These are phyloP conservation scores for Xanthia togata DNA, from an alignment of 2,888 invertebrate genomes.

Conservation along the genomic window DNA sequence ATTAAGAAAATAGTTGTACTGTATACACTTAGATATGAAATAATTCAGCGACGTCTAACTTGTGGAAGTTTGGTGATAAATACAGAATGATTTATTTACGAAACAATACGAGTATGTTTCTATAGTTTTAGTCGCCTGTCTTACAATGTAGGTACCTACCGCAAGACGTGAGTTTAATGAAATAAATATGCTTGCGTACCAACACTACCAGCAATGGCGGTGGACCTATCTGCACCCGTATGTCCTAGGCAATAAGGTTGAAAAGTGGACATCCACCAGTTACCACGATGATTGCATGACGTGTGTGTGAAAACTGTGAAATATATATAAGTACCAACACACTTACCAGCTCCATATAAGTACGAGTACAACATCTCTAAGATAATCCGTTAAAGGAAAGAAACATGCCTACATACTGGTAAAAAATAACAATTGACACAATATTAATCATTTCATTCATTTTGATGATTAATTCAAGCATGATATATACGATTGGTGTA, in stretches of 20 bases:
- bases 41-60: conserved; percentile 29
- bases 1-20: too few species aligned
- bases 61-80: conserved; percentile 29
- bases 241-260: too few species aligned
- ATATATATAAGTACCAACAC: background rate
- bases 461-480: background rate
- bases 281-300: too few species aligned
- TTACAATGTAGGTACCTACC: background rate
- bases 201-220: background rate
- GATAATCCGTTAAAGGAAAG: conserved; percentile 25
- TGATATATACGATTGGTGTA: background rate
- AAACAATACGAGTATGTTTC: conserved; percentile 22
- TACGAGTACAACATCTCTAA: background rate
- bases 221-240: too few species aligned
- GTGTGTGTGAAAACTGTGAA: background rate
- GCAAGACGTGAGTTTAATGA: conserved; percentile 6
- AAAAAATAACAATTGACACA: background rate
- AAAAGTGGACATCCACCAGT: too few species aligned
- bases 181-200: background rate
- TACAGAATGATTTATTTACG: conserved; percentile 32
- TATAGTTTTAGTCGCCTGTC: conserved; percentile 6
- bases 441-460: background rate
- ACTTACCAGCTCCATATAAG: background rate
- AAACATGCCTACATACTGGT: conserved; percentile 21
- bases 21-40: conserved; percentile 10